phyloP scores from a whole-genome alignment of 2,797 vertebrate genomes.

The Calcarius lapponicus region DNA sequence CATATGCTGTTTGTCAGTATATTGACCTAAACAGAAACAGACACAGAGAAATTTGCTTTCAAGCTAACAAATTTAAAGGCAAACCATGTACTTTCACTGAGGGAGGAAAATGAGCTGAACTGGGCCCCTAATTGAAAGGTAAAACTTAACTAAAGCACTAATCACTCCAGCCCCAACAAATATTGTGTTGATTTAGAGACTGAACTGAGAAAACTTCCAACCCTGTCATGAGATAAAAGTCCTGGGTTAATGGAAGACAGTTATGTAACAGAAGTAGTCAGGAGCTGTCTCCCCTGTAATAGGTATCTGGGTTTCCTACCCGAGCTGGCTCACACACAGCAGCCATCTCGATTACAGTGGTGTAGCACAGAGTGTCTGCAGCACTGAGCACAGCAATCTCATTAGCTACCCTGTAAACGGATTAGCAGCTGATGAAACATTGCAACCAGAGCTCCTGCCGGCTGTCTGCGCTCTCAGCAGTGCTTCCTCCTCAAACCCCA shows the following conservation, averaged over 20 bases:
- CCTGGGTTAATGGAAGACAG: not conserved
- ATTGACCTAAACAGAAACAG: not conserved
- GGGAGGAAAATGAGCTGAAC: not conserved
- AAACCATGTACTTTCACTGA: not conserved
- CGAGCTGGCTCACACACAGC: not conserved
- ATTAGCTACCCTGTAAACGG: not conserved
- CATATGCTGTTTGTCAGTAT: not conserved
- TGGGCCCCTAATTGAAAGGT: not conserved
- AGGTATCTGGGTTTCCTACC: not conserved
- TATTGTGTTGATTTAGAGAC: not conserved
- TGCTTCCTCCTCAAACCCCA: not conserved
- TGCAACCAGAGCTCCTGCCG: not conserved
- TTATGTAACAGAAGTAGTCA: not conserved
- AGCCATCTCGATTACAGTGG: not conserved
- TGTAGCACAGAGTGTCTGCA: not conserved
- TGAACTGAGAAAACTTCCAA: not conserved
- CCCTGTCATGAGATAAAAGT: not conserved
- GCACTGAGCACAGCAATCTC: not conserved
- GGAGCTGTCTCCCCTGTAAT: not conserved
- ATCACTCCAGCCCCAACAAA: not conserved
- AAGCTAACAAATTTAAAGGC: not conserved
- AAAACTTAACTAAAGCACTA: not conserved
- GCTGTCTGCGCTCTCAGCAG: not conserved
- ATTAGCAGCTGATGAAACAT: constrained; percentile 16
- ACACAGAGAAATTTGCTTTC: not conserved